These are phyloP conservation scores for Pipistrellus pipistrellus DNA, from an alignment of 2,797 vertebrate species.

Conservation along the genomic window DNA sequence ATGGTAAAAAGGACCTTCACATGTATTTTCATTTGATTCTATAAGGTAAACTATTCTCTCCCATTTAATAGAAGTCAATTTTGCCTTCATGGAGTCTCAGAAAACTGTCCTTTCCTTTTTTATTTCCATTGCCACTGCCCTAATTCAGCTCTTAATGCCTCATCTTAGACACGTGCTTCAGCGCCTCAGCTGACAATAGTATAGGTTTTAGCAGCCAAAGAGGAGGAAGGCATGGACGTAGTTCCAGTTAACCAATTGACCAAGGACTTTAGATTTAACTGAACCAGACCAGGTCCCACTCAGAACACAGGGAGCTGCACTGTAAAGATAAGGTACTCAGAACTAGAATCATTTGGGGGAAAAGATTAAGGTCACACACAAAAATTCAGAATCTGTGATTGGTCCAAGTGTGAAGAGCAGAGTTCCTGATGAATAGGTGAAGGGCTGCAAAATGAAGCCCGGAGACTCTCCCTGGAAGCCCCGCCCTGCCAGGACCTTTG, in stretches of 20 bases:
- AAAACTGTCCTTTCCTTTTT: conserved; percentile 71
- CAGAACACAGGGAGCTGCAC: conserved; percentile 72
- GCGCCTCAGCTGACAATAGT: conserved; percentile 72
- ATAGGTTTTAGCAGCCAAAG: conserved; percentile 65
- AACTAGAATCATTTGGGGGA: conserved; percentile 63
- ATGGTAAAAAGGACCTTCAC: conserved; percentile 45
- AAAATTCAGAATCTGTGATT: conserved; percentile 65
- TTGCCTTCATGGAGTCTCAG: conserved; percentile 68
- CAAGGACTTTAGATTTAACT: conserved; percentile 74
- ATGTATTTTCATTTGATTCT: conserved; percentile 59
- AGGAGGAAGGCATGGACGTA: conserved; percentile 60
- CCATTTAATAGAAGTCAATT: conserved; percentile 73
- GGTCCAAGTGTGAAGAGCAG: conserved; percentile 56
- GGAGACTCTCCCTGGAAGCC: neutral
- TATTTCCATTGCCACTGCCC: conserved; percentile 66
- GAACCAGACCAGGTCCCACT: conserved; percentile 60
- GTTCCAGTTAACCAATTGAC: conserved; percentile 78
- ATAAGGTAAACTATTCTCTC: conserved; percentile 61
- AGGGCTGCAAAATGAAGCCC: conserved; percentile 42
- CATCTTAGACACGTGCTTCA: conserved; percentile 70
- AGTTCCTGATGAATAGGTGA: neutral
- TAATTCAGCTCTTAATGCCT: conserved; percentile 80
- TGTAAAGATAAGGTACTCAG: conserved; percentile 80
- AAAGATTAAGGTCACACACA: conserved; percentile 79
- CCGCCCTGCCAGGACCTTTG: neutral